Percentiles rank a stretch among this genome's conserved stretches.
Evolutionary conservation across 2,113 vertebrate species (phyloP).

Genomic region (Anguilla japonica): DNA sequence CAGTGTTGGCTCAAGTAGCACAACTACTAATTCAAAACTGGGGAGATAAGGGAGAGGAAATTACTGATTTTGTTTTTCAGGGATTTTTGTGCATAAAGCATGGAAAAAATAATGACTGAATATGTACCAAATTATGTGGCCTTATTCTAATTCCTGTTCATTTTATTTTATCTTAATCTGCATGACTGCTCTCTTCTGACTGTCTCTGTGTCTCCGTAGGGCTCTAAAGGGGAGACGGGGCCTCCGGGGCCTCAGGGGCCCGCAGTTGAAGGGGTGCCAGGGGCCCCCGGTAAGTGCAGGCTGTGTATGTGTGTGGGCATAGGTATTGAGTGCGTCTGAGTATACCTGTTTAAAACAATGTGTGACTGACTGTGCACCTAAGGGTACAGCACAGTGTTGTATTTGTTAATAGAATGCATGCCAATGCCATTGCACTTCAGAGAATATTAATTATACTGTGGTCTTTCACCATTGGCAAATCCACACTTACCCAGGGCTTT

Average conservation of each 20-base stretch:
- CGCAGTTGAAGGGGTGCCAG: constrained; percentile 54
- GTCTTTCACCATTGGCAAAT: not conserved
- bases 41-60: too few relatives aligned
- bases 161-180: too few relatives aligned
- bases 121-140: too few relatives aligned
- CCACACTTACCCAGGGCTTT: not conserved
- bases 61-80: too few relatives aligned
- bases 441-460: not conserved
- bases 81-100: too few relatives aligned
- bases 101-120: too few relatives aligned
- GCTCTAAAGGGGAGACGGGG: constrained; percentile 71
- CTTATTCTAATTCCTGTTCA: too few relatives aligned
- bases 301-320: not conserved
- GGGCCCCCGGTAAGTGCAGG: constrained; percentile 75
- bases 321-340: not conserved
- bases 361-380: not conserved
- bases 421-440: not conserved
- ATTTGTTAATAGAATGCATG: not conserved
- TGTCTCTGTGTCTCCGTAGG: constrained; percentile 49
- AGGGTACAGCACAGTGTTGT: not conserved
- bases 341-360: not conserved
- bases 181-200: not conserved
- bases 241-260: constrained; percentile 75
- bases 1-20: not conserved
- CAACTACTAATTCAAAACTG: too few relatives aligned